Conservation (phyloP, 2,113 vertebrate species). For the Ia io region DNA sequence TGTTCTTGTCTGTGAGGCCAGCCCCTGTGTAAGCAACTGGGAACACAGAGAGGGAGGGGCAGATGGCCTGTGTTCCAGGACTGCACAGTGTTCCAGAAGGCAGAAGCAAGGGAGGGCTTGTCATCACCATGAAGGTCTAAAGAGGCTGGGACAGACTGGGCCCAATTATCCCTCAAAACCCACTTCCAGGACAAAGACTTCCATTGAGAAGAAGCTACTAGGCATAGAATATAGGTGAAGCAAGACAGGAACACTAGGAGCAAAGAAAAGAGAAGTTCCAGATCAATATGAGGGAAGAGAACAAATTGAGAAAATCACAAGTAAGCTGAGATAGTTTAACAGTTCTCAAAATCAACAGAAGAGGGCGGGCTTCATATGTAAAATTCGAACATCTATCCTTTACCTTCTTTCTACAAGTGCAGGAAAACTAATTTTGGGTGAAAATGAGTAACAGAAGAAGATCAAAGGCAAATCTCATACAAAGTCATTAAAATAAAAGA, state of each 20-base stretch:
- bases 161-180: background rate
- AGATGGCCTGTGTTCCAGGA: background rate
- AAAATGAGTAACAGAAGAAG: background rate
- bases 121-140: background rate
- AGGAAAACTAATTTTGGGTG: background rate
- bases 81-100: background rate
- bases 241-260: background rate
- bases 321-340: background rate
- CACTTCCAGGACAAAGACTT: background rate
- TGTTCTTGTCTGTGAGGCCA: background rate
- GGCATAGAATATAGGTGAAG: background rate
- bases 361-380: constrained; percentile 32
- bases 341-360: constrained; percentile 48
- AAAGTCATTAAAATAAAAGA: background rate
- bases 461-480: background rate
- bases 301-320: background rate
- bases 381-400: background rate
- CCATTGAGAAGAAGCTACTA: background rate
- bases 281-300: background rate
- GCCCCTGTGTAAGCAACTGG: background rate
- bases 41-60: background rate
- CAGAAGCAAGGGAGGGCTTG: background rate
- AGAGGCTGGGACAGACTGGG: background rate
- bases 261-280: background rate
- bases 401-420: background rate